phyloP scores from a whole-genome alignment of 2,888 invertebrate species.

The Lasioglossum malachurum region DNA sequence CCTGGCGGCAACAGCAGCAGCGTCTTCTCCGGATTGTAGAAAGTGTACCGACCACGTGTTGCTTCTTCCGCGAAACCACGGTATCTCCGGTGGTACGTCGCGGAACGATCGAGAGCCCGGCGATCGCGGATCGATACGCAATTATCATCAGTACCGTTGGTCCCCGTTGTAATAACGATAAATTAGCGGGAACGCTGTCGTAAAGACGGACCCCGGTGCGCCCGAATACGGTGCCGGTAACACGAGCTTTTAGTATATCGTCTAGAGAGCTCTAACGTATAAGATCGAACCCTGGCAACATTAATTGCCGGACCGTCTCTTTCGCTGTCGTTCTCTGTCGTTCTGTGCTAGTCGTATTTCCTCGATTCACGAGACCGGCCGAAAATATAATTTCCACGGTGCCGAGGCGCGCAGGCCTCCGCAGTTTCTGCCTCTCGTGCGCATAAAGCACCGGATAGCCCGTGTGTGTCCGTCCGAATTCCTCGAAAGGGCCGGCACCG shows the following conservation, averaged over 20 bases:
- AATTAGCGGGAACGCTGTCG: slow-evolving; percentile 13
- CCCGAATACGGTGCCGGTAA: slow-evolving; percentile 40
- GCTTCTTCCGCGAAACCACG: slow-evolving; percentile 3
- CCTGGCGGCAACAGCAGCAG: background rate
- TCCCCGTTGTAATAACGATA: slow-evolving; percentile 40
- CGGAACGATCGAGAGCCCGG: slow-evolving; percentile 1
- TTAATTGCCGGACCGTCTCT: slow-evolving; percentile 55
- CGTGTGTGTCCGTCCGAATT: slow-evolving; percentile 57
- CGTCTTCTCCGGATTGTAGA: slow-evolving; percentile 48
- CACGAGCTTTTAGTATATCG: slow-evolving; percentile 54
- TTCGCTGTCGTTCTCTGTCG: slow-evolving; percentile 20
- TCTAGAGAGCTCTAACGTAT: slow-evolving; percentile 47
- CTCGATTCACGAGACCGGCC: slow-evolving; percentile 63
- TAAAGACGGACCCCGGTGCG: slow-evolving; percentile 19
- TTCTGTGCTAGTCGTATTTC: slow-evolving; percentile 58
- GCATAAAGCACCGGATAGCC: slow-evolving; percentile 61
- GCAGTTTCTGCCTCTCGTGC: slow-evolving; percentile 38
- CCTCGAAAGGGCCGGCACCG: slow-evolving; percentile 52
- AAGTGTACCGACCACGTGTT: slow-evolving; percentile 51
- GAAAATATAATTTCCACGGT: slow-evolving; percentile 60
- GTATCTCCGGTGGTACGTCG: background rate
- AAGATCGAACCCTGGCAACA: slow-evolving; percentile 50
- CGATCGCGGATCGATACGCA: slow-evolving; percentile 45
- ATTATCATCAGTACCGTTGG: slow-evolving; percentile 46
- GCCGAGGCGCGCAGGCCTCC: background rate